Percentiles rank a stretch among this genome's conserved stretches.
Evolutionary conservation across 2,113 vertebrate genomes (phyloP).

Genomic region (Arizona elegans): DNA sequence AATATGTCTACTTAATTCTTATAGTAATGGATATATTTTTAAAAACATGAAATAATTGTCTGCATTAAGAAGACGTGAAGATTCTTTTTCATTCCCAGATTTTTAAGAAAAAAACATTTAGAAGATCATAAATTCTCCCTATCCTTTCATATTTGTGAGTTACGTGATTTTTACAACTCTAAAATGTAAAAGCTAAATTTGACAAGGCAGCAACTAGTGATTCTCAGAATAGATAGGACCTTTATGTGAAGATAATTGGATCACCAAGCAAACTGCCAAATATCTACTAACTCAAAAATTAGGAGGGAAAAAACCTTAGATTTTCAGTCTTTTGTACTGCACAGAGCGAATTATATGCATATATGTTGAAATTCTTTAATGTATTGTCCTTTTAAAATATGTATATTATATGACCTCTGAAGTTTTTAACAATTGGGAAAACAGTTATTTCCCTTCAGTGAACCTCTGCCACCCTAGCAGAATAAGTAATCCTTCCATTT

Average conservation of each 20-base stretch:
- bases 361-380: neutral
- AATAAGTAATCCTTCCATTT: constrained; percentile 18
- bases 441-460: neutral
- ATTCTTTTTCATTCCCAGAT: neutral
- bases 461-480: neutral
- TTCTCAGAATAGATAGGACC: neutral
- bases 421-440: neutral
- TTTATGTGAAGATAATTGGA: neutral
- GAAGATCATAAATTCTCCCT: neutral
- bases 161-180: neutral
- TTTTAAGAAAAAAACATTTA: neutral
- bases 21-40: neutral
- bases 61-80: neutral
- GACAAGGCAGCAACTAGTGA: neutral
- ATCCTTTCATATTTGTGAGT: neutral
- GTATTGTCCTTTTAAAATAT: neutral
- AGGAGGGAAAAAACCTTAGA: neutral
- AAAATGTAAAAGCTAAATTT: neutral
- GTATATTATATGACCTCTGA: neutral
- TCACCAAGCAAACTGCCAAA: neutral
- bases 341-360: neutral
- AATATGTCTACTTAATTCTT: neutral
- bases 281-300: neutral
- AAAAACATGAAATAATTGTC: neutral
- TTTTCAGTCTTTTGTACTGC: neutral